These are phyloP conservation scores for Esperia sulphurella DNA, from an alignment of 2,888 invertebrate genomes.

Conservation along the genomic window DNA sequence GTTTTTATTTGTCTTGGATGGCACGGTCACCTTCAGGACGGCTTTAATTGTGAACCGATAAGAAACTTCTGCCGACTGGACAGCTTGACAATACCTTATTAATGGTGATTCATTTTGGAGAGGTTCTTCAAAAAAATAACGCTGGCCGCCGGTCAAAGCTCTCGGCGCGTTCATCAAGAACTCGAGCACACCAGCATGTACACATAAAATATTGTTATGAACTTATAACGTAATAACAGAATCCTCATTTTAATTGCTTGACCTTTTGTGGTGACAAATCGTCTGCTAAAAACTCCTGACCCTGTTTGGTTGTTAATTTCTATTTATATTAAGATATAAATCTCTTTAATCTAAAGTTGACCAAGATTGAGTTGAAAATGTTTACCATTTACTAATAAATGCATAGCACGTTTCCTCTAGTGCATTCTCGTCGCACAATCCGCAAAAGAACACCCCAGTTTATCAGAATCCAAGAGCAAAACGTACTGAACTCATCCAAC, in stretches of 20 bases:
- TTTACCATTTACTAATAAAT: not conserved
- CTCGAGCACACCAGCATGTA: not conserved
- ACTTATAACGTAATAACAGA: not conserved
- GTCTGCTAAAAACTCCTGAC: not conserved
- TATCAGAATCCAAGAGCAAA: slow-evolving; percentile 19
- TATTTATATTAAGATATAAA: no score
- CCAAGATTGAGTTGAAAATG: no score
- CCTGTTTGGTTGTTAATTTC: not conserved
- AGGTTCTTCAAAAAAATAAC: slow-evolving; percentile 25
- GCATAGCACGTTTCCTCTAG: slow-evolving; percentile 4
- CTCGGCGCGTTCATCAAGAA: not conserved
- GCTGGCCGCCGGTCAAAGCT: not conserved
- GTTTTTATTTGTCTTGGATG: slow-evolving; percentile 61
- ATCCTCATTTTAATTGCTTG: not conserved
- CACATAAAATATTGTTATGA: not conserved
- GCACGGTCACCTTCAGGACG: slow-evolving; percentile 72
- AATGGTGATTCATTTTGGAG: slow-evolving; percentile 39
- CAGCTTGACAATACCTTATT: slow-evolving; percentile 54
- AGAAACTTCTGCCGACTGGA: slow-evolving; percentile 54
- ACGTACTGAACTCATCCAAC: slow-evolving; percentile 35
- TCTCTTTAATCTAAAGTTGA: no score
- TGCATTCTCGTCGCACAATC: slow-evolving; percentile 10
- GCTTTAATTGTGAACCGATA: slow-evolving; percentile 71
- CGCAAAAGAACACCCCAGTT: slow-evolving; percentile 10
- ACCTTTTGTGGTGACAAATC: not conserved